These are phyloP conservation scores for Rhinichthys klamathensis DNA, from an alignment of 2,113 vertebrate species.

Conservation along the genomic window DNA sequence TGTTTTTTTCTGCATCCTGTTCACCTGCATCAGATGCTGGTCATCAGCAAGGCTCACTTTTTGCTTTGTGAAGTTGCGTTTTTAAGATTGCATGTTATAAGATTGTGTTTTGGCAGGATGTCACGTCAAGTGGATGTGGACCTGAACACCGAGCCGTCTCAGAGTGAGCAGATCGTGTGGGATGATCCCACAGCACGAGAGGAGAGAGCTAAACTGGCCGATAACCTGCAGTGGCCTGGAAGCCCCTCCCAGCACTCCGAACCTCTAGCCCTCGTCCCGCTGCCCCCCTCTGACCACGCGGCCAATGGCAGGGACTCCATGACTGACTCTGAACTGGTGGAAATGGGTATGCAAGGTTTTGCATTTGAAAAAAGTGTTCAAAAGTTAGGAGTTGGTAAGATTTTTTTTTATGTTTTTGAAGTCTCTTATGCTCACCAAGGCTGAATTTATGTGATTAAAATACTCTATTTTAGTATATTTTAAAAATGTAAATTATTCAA, in stretches of 20 bases:
- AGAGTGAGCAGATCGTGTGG: constrained; percentile 97
- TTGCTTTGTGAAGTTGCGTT: not conserved
- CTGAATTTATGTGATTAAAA: too few relatives aligned
- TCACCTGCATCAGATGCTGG: not conserved
- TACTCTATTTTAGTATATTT: too few relatives aligned
- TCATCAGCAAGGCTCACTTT: not conserved
- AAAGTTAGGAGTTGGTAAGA: too few relatives aligned
- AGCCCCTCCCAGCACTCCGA: constrained; percentile 89
- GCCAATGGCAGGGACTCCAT: constrained; percentile 74
- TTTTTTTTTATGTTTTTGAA: too few relatives aligned
- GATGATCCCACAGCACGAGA: constrained; percentile 95
- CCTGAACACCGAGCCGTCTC: constrained; percentile 92
- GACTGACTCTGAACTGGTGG: constrained; percentile 81
- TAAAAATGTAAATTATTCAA: too few relatives aligned
- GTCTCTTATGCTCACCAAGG: too few relatives aligned
- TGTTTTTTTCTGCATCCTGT: not conserved
- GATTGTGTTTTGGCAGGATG: constrained; percentile 72
- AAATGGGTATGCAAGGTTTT: constrained; percentile 76
- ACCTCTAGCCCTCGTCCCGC: constrained; percentile 65
- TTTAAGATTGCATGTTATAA: not conserved
- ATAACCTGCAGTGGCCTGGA: constrained; percentile 92
- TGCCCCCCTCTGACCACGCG: constrained; percentile 44
- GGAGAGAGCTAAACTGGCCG: constrained; percentile 92
- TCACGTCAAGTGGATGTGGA: constrained; percentile 81
- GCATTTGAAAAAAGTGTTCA: not conserved